Base-by-base conservation (phyloP, 2,113 vertebrate species). In the Mellivora capensis region DNA sequence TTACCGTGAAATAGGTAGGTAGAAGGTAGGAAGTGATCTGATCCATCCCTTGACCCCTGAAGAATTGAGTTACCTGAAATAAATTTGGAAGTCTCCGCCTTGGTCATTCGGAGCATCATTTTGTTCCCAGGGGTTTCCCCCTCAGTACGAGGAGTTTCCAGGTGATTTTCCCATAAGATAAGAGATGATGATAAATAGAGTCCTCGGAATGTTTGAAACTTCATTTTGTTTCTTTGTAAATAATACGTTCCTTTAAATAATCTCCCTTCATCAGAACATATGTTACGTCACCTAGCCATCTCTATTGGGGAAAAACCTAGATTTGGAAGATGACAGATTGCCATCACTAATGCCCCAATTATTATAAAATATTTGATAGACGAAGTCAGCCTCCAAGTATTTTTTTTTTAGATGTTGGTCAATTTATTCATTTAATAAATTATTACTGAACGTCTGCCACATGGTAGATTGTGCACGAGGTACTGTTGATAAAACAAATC, bases 401-500 rank as follows among this genome's bases (percentile, higher is more conserved):
- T 71, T 90, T 97, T 85, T 97, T 86, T 97, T 87, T 57, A 89
- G 79, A 77, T 62, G 67, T 39, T 94, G 96, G 93, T 93, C 96
- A 85, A 93, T 83, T 96, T 85, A 94, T 90, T 96, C 84, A 82
- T 71, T 82, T 81, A 98, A 95, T 97, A 79, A 96, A 94, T 97
- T 94, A 86, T 96, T 97, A 67, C 86, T 89, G 93, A 95, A 86
- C 86, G 52, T 94, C 93, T 96, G 93, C 94, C 82, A 67, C 47
- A 29, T 77, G 82, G 86, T 82, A 85, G 87, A 77, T 84, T 49
- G 37, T 57, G 20, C 54, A 61, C 29, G 42, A 88, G 86, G 39
- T 18, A 8, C 77, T 72, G 85, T 6, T 72, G 90, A 90, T 93
- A 90, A 96, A 96, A 82, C 87, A 93, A 97, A 90, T 57, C 29